Evolutionary conservation across 2,797 vertebrate genomes (phyloP).

Genomic region (Amniataba percoides): DNA sequence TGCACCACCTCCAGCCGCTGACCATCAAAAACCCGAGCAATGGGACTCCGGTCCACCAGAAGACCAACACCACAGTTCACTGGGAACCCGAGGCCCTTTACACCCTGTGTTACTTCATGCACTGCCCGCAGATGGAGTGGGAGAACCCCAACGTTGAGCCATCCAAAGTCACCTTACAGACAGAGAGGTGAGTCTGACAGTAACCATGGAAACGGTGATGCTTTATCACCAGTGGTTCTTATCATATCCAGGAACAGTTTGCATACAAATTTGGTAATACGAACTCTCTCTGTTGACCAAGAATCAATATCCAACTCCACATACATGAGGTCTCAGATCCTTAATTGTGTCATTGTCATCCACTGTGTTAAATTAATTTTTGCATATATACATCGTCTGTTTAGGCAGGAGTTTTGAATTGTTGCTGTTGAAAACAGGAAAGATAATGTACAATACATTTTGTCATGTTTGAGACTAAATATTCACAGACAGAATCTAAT

Average conservation of each 20-base stretch:
- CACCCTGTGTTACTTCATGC: conserved; percentile 99
- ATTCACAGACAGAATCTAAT: too few relatives aligned
- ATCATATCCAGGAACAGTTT: neutral
- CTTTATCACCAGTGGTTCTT: neutral
- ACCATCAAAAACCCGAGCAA: conserved; percentile 93
- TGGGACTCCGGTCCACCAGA: conserved; percentile 93
- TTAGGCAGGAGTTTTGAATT: neutral
- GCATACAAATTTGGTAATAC: neutral
- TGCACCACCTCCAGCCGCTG: conserved; percentile 97
- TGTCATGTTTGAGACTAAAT: neutral
- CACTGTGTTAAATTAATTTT: neutral
- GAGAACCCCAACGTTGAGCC: conserved; percentile 98
- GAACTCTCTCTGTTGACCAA: neutral
- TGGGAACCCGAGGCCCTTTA: conserved; percentile 98
- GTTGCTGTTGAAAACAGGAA: neutral
- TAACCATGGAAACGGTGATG: neutral
- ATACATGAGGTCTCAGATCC: neutral
- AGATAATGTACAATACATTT: neutral
- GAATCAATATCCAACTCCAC: neutral
- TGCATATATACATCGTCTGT: neutral
- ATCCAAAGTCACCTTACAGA: conserved; percentile 95
- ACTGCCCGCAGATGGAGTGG: conserved; percentile 98
- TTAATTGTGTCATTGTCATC: neutral
- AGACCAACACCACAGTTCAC: conserved; percentile 87
- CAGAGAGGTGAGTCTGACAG: conserved; percentile 89